Evolutionary conservation across 2,797 vertebrate species (phyloP), one percentile per base, ranked within the genome.

Genomic region (Phalloptychus januarius): DNA sequence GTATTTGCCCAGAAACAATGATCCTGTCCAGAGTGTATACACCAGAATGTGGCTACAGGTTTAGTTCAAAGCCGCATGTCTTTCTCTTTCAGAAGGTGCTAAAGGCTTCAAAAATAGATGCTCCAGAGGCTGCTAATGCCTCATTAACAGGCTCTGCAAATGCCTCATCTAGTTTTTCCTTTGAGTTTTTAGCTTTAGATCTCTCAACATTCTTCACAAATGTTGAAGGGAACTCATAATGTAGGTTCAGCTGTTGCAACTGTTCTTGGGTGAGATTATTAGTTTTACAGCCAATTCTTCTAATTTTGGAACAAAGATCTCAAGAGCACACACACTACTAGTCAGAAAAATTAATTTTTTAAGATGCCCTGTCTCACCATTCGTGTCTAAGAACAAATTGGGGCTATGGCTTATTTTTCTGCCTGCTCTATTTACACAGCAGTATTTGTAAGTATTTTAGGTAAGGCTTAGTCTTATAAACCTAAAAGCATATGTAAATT

Each of bases 301-400:
- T 36, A 73, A 54, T 52, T 73, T 73, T n/a, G 23, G 48, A 73
- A 15, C 28, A 48, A 48, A 12, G 71, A 72, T 72, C 45, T 72
- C 45, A 36, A 33, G 3, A 50, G 16, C 46, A 23, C 16, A 3
- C 6, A 42, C 65, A 69, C 67, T n/a, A 12, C 7, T n/a, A 71
- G 16, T 46, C 31, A 23, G 46, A 50, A 72, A 71, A 50, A 48
- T 7, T 0, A 3, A 38, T 16, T 52, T 10, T 61, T 72, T 42
- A 31, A 42, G 45, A 78, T 12, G 13, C 33, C 10, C 11, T n/a
- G 18, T 72, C 31, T 8, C 28, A 45, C 70, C 70, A 63, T 63
- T 25, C 28, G 31, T 48, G 42, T 31, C 50, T 16, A 31, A 50
- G 15, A 23, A n/a, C 46, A 52, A 72, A 52, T 50, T 31, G 23